Percentiles rank a stretch among this genome's conserved stretches.
These are phyloP conservation scores for Anguilla japonica DNA, from an alignment of 2,113 vertebrate genomes.

Conservation along the genomic window DNA sequence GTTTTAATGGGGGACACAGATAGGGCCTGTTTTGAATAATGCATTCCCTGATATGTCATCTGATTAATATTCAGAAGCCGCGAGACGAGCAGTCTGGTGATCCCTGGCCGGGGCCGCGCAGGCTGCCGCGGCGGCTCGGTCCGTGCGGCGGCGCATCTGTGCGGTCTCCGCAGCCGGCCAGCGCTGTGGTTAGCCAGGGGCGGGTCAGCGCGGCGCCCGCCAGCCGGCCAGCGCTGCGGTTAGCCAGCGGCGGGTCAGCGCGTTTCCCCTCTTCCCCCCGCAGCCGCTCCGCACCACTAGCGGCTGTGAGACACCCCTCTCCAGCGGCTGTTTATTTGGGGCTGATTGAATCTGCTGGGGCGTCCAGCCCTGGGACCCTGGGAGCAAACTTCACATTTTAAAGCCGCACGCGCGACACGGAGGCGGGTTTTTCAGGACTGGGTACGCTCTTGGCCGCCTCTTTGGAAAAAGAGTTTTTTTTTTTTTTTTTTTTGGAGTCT, in stretches of 20 bases:
- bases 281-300: neutral
- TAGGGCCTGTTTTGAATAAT: conserved; percentile 18
- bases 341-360: neutral
- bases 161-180: neutral
- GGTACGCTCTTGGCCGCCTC: neutral
- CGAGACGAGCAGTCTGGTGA: conserved; percentile 14
- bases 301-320: neutral
- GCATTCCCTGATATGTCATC: conserved; percentile 23
- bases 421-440: conserved; percentile 16
- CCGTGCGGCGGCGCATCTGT: neutral
- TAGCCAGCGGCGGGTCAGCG: conserved; percentile 1
- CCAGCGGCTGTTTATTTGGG: neutral
- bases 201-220: neutral
- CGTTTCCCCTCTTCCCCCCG: neutral
- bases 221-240: neutral
- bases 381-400: neutral
- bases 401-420: neutral
- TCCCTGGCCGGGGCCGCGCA: neutral
- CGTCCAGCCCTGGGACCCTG: neutral
- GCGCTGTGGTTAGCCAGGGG: neutral
- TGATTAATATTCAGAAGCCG: conserved; percentile 22
- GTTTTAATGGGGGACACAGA: conserved; percentile 13
- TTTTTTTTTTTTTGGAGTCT: neutral
- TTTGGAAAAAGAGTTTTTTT: neutral
- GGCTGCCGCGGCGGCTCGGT: neutral